phyloP scores from a whole-genome alignment of 2,797 vertebrate species.

The Acanthurus lineatus region DNA sequence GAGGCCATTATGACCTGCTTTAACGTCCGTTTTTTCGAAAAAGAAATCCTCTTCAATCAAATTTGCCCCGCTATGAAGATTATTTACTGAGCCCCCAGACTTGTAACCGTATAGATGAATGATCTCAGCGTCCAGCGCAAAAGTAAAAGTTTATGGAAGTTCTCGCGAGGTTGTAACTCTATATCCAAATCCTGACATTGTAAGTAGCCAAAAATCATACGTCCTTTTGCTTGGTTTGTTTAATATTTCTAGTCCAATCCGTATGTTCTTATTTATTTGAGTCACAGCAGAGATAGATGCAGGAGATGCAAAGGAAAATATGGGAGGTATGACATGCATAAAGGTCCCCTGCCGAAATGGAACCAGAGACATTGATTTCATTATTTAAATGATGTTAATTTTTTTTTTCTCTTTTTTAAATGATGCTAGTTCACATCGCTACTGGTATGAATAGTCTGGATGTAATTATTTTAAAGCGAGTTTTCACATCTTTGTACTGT shows the following conservation, averaged over 20 bases:
- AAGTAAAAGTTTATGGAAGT: no score
- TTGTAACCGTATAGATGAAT: no score
- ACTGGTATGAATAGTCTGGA: no score
- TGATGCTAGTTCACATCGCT: no score
- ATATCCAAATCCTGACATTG: neutral
- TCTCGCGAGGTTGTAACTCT: neutral
- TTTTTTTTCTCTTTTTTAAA: no score
- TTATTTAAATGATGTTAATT: no score
- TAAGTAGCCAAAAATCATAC: neutral
- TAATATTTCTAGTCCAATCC: neutral
- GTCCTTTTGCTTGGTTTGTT: neutral
- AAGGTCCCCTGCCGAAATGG: neutral
- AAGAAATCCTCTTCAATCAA: neutral
- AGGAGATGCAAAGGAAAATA: neutral
- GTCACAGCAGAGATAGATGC: neutral
- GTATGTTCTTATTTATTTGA: neutral
- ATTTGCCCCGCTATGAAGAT: no score
- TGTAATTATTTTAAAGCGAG: no score
- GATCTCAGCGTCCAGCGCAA: no score
- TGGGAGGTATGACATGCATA: neutral
- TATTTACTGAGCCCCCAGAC: neutral
- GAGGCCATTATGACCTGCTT: neutral
- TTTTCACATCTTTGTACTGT: no score
- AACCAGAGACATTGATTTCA: neutral
- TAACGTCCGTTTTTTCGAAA: neutral